Percentiles rank a stretch among this genome's conserved stretches.
These are phyloP conservation scores for Sylvia atricapilla DNA, from an alignment of 2,113 vertebrate genomes.

Conservation along the genomic window DNA sequence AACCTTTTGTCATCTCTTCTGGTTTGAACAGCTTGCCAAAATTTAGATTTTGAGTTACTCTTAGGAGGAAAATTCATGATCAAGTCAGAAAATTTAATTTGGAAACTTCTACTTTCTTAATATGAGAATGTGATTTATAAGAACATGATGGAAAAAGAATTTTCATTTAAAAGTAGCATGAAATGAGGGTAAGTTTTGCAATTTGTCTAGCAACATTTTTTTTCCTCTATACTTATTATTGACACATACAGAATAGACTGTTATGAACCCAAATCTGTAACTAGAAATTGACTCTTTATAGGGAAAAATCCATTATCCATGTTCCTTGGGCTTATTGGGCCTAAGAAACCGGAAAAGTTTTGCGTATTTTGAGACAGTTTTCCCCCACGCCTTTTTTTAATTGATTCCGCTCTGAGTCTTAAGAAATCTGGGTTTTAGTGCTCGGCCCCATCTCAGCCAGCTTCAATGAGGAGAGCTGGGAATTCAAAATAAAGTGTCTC, in stretches of 20 bases:
- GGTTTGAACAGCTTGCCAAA: not conserved
- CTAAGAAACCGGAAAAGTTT: conserved; percentile 44
- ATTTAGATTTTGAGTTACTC: not conserved
- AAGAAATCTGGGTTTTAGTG: not conserved
- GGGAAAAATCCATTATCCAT: not conserved
- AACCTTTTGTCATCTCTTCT: not conserved
- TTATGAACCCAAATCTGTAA: not conserved
- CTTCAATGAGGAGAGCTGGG: conserved; percentile 7
- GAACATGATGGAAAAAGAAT: not conserved
- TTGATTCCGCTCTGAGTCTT: not conserved
- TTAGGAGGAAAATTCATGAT: not conserved
- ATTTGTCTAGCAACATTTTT: not conserved
- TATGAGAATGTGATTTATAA: not conserved
- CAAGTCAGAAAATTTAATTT: not conserved
- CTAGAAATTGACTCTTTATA: not conserved
- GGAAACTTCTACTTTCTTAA: conserved; percentile 9
- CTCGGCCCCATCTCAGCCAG: not conserved
- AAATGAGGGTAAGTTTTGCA: not conserved
- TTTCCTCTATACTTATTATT: not conserved
- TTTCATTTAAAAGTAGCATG: not conserved
- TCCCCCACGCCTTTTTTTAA: not conserved
- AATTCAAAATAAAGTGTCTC: conserved; percentile 59
- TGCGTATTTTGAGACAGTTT: not conserved
- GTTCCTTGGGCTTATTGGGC: conserved; percentile 39
- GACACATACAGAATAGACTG: not conserved